phyloP scores from a whole-genome alignment of 2,888 invertebrate genomes.

The Folsomia candida region DNA sequence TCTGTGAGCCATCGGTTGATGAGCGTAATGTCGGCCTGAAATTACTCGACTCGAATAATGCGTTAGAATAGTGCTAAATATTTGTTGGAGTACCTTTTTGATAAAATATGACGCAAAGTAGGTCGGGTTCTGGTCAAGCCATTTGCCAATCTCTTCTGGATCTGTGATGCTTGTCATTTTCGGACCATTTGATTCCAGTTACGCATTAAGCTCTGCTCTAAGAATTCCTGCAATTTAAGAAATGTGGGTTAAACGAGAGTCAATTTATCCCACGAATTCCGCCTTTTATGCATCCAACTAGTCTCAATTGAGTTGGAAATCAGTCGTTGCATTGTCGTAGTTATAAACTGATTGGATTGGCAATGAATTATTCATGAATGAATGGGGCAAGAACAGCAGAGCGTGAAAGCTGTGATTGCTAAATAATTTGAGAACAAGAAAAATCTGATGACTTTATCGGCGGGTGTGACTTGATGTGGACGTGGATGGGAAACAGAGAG shows the following conservation, averaged over 20 bases:
- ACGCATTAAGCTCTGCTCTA: neutral
- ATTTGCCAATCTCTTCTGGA: neutral
- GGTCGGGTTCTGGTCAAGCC: neutral
- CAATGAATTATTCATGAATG: neutral
- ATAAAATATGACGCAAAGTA: neutral
- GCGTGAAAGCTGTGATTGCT: neutral
- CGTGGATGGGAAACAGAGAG: too few species aligned
- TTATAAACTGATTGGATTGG: neutral
- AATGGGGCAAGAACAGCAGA: neutral
- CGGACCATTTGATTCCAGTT: neutral
- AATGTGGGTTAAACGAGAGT: too few species aligned
- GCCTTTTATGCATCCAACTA: too few species aligned
- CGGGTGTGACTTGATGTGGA: neutral
- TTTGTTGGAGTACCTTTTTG: neutral
- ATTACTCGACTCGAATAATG: too few species aligned
- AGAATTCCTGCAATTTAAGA: too few species aligned
- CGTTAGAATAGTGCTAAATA: too few species aligned
- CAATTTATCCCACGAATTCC: too few species aligned
- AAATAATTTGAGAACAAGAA: neutral
- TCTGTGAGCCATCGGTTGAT: conserved; percentile 58
- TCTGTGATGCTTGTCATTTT: neutral
- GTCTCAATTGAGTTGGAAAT: neutral
- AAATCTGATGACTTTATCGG: neutral
- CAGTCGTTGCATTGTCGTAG: neutral
- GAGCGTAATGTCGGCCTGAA: conserved; percentile 53